Evolutionary conservation across 2,888 invertebrate species (phyloP).

Genomic region (Disparrhopalites patrizii): DNA sequence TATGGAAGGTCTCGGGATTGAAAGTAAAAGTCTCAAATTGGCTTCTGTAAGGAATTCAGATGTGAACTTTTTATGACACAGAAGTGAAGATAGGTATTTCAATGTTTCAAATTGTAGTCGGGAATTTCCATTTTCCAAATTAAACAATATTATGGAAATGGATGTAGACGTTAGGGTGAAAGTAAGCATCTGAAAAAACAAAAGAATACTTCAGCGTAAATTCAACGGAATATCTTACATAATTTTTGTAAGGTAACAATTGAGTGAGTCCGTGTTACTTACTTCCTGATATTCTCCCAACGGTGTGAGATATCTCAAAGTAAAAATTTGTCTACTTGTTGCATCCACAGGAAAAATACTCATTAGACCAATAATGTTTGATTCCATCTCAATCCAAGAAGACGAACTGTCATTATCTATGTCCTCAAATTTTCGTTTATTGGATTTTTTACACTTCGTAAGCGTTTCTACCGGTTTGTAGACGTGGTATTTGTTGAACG

Average conservation of each 20-base stretch:
- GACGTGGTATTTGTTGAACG: not conserved
- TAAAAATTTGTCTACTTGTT: slow-evolving; percentile 86
- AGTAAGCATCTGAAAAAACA: slow-evolving; percentile 67
- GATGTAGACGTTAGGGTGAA: slow-evolving; percentile 92
- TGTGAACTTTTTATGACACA: slow-evolving; percentile 98
- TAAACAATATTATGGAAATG: slow-evolving; percentile 80
- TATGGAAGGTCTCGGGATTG: slow-evolving; percentile 87
- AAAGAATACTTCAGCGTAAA: slow-evolving; percentile 15
- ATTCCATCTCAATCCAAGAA: slow-evolving; percentile 88
- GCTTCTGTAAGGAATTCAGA: slow-evolving; percentile 88
- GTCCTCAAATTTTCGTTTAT: slow-evolving; percentile 24
- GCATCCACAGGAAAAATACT: slow-evolving; percentile 84
- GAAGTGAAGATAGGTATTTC: slow-evolving; percentile 86
- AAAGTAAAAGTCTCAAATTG: slow-evolving; percentile 78
- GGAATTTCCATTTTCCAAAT: slow-evolving; percentile 79
- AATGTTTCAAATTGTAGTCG: slow-evolving; percentile 93
- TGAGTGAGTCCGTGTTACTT: slow-evolving; percentile 36
- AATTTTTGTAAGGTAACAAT: not conserved
- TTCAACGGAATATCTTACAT: not conserved
- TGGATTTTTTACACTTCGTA: not conserved
- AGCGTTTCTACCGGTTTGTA: not conserved
- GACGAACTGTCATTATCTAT: slow-evolving; percentile 21
- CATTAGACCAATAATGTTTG: slow-evolving; percentile 81
- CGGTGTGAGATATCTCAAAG: slow-evolving; percentile 88
- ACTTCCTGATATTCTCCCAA: slow-evolving; percentile 97